Evolutionary conservation across 1,140 invertebrate species (phyloP).

Genomic region (Asobara japonica): DNA sequence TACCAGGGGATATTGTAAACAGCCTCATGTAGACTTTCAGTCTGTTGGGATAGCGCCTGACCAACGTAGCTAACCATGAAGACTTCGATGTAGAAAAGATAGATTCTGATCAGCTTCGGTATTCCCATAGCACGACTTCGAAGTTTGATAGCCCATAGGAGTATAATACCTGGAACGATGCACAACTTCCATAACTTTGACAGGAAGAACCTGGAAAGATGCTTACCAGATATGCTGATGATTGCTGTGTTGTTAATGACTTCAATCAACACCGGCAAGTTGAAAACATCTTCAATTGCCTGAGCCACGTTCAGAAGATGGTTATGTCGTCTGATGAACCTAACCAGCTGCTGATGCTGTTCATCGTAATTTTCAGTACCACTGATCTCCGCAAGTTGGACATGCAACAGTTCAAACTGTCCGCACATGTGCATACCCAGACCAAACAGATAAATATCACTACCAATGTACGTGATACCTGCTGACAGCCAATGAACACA

Average conservation of each 20-base stretch:
- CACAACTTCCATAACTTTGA: not conserved
- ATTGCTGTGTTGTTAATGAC: not conserved
- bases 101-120: not conserved
- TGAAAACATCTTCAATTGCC: conserved; percentile 14
- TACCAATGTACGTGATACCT: conserved; percentile 3
- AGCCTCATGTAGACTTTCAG: conserved; percentile 16
- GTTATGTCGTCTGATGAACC: conserved; percentile 21
- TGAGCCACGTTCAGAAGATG: conserved; percentile 14
- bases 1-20: conserved; percentile 23
- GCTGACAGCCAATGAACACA: not conserved
- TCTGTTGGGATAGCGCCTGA: not conserved
- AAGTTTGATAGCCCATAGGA: not conserved
- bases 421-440: conserved; percentile 24
- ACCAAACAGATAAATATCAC: conserved; percentile 21
- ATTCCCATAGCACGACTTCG: not conserved
- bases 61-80: conserved; percentile 14
- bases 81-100: not conserved
- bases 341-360: not conserved
- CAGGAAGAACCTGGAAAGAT: not conserved
- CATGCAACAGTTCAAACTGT: conserved; percentile 17
- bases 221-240: conserved; percentile 10
- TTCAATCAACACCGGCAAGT: conserved; percentile 19
- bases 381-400: not conserved
- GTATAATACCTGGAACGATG: not conserved
- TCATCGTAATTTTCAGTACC: not conserved